Conservation (phyloP, 1,140 invertebrate species). For the Zaprionus africanus region DNA sequence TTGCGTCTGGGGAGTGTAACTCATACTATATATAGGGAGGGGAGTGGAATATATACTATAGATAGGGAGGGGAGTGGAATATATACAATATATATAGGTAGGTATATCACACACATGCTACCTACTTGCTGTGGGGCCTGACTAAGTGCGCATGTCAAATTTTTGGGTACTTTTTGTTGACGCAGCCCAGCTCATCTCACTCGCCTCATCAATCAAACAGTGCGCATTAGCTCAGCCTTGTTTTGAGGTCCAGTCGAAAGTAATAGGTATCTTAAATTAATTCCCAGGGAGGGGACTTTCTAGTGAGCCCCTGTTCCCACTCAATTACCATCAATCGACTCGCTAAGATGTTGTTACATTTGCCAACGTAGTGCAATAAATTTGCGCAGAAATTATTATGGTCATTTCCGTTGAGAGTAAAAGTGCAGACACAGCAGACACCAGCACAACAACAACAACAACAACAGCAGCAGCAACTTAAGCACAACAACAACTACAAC, state of each 20-base stretch:
- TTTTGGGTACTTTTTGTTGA: not conserved
- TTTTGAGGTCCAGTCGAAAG: not conserved
- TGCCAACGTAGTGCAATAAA: slow-evolving; percentile 71
- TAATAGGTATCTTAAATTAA: not conserved
- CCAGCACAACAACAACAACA: slow-evolving; percentile 12
- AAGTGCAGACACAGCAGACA: slow-evolving; percentile 40
- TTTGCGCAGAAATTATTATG: slow-evolving; percentile 73
- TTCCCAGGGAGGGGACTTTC: slow-evolving; percentile 27
- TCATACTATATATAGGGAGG: not conserved
- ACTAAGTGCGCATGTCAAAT: not conserved
- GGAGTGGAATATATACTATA: not conserved
- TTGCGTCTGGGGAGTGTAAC: not conserved
- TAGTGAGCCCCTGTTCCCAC: slow-evolving; percentile 5
- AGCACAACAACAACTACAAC: slow-evolving; percentile 21
- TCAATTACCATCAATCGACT: slow-evolving; percentile 36
- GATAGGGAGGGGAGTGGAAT: not conserved
- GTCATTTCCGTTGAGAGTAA: slow-evolving; percentile 72
- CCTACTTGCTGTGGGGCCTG: not conserved
- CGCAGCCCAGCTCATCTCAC: not conserved
- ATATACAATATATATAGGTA: not conserved
- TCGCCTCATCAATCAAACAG: not conserved
- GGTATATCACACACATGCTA: not conserved
- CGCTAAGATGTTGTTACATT: slow-evolving; percentile 65
- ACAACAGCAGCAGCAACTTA: slow-evolving; percentile 19
- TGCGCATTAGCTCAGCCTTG: not conserved